These are phyloP conservation scores for Ennomos fuscantarius DNA, from an alignment of 2,888 invertebrate species.

Conservation along the genomic window DNA sequence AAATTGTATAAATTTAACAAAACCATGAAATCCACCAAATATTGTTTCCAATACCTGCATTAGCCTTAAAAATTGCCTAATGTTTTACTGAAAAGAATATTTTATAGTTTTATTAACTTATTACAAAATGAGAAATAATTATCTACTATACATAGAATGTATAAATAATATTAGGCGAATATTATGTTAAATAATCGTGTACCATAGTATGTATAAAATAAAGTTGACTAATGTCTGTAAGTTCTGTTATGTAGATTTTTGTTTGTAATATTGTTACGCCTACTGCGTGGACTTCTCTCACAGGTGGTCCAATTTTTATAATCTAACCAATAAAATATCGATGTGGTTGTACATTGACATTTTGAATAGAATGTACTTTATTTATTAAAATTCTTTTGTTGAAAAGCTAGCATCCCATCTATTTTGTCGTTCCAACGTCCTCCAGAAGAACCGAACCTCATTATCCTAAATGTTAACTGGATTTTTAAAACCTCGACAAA, in stretches of 20 bases:
- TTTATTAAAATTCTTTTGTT: slow-evolving; percentile 83
- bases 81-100: slow-evolving; percentile 82
- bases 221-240: slow-evolving; percentile 85
- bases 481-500: too few species aligned
- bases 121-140: slow-evolving; percentile 81
- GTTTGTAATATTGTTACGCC: slow-evolving; percentile 84
- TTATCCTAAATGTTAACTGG: too few species aligned
- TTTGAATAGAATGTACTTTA: slow-evolving; percentile 83
- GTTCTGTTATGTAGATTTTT: slow-evolving; percentile 85
- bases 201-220: slow-evolving; percentile 83
- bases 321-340: slow-evolving; percentile 85
- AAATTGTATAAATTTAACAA: slow-evolving; percentile 62
- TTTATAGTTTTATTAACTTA: slow-evolving; percentile 86
- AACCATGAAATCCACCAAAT: slow-evolving; percentile 78
- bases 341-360: slow-evolving; percentile 85
- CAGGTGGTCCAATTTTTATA: slow-evolving; percentile 84
- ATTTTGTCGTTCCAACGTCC: slow-evolving; percentile 39
- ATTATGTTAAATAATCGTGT: slow-evolving; percentile 83
- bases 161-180: slow-evolving; percentile 79
- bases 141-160: slow-evolving; percentile 83
- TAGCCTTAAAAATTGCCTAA: slow-evolving; percentile 84
- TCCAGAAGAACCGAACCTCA: not conserved
- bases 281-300: slow-evolving; percentile 79
- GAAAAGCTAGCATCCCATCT: slow-evolving; percentile 65
- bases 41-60: slow-evolving; percentile 81